Evolutionary conservation across 2,888 invertebrate genomes (phyloP).

Genomic region (Melolontha melolontha): DNA sequence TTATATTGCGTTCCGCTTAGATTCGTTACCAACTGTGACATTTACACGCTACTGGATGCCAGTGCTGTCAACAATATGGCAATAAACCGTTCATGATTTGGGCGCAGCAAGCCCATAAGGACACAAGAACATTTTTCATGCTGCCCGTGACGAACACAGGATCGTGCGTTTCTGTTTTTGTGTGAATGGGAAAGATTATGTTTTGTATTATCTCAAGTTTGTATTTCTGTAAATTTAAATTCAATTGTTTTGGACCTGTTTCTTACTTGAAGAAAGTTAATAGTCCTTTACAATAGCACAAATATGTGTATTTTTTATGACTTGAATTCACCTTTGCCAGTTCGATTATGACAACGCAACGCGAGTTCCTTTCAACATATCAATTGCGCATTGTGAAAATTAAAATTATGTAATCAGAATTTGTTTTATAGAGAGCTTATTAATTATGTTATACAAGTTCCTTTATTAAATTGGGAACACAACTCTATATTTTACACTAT

Average conservation of each 20-base stretch:
- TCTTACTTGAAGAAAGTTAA: neutral
- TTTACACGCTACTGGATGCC: conserved; percentile 46
- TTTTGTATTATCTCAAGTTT: conserved; percentile 13
- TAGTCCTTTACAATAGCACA: too few relatives aligned
- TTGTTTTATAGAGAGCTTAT: too few relatives aligned
- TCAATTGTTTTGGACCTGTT: conserved; percentile 14
- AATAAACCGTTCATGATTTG: conserved; percentile 49
- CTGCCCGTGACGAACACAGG: neutral
- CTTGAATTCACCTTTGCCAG: too few relatives aligned
- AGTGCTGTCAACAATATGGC: conserved; percentile 43
- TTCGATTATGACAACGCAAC: too few relatives aligned
- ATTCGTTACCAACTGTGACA: conserved; percentile 45
- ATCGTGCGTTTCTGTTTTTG: conserved; percentile 7
- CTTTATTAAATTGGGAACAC: too few relatives aligned
- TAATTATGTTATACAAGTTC: too few relatives aligned
- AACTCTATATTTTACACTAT: too few relatives aligned
- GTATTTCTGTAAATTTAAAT: conserved; percentile 13
- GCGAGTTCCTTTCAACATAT: too few relatives aligned
- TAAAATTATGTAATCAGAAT: too few relatives aligned
- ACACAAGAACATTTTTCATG: conserved; percentile 12
- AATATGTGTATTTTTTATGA: too few relatives aligned
- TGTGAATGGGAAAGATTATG: conserved; percentile 27
- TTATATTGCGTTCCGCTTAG: conserved; percentile 47
- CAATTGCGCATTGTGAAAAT: too few relatives aligned
- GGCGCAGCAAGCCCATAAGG: conserved; percentile 37